Conservation (phyloP, 2,797 vertebrate genomes). For the Sciurus carolinensis region DNA sequence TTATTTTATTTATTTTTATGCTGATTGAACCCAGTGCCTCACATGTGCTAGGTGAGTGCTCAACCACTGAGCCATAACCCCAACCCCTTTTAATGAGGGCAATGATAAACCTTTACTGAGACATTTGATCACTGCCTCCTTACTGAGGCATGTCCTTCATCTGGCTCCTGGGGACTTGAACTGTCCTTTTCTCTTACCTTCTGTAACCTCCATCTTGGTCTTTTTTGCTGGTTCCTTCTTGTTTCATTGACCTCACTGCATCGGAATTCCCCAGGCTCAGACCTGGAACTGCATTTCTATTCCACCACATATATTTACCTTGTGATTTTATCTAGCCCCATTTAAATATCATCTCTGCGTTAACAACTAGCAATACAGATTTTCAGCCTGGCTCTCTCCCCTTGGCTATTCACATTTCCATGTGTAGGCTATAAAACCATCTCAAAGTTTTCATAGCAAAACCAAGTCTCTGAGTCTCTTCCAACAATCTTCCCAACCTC, state of each 20-base stretch:
- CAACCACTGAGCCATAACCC: too few species aligned
- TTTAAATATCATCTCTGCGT: not conserved
- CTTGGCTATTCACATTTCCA: not conserved
- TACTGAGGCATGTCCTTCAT: not conserved
- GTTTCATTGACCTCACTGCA: not conserved
- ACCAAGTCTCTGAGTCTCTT: not conserved
- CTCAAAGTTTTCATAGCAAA: not conserved
- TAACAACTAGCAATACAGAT: not conserved
- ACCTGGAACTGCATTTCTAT: slow-evolving; percentile 4
- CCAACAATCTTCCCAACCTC: not conserved
- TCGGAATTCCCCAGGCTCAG: not conserved
- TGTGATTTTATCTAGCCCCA: not conserved
- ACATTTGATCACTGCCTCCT: not conserved
- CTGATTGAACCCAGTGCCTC: too few species aligned
- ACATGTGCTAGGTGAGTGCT: too few species aligned
- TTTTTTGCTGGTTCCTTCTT: not conserved
- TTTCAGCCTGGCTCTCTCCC: not conserved
- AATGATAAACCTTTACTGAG: not conserved
- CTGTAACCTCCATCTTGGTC: not conserved
- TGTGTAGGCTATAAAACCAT: not conserved
- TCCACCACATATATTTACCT: not conserved
- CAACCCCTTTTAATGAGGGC: not conserved
- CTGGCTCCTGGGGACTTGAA: not conserved
- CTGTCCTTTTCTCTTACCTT: not conserved
- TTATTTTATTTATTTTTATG: too few species aligned